These are phyloP conservation scores for Trichonephila inaurata DNA, from an alignment of 1,140 invertebrate genomes.

Conservation along the genomic window DNA sequence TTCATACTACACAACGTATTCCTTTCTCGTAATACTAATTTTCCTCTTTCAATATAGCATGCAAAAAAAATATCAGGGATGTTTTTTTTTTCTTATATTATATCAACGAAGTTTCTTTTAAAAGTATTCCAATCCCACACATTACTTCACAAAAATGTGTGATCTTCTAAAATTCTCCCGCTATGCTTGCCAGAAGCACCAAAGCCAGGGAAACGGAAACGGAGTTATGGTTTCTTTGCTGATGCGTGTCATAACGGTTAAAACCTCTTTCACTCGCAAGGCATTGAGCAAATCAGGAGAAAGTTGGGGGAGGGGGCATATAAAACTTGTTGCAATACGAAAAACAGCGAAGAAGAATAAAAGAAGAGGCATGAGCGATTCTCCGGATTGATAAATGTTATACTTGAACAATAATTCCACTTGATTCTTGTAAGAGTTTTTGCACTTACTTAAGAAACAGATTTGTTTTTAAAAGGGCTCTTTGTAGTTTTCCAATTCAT, in stretches of 20 bases:
- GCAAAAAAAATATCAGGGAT: too few species aligned
- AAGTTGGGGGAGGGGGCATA: neutral
- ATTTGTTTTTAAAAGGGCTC: neutral
- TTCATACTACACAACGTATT: too few species aligned
- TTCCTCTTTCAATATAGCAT: too few species aligned
- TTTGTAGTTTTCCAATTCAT: neutral
- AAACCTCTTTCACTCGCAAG: neutral
- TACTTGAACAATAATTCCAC: too few species aligned
- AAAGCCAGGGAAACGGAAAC: neutral
- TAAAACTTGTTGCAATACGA: neutral
- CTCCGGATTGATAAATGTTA: too few species aligned
- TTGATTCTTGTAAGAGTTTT: neutral
- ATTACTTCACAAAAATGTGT: neutral
- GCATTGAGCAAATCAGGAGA: neutral
- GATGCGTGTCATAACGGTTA: neutral
- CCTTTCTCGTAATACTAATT: too few species aligned
- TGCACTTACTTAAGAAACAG: neutral
- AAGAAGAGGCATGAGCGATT: neutral
- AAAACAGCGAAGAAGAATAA: neutral
- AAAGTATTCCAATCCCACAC: too few species aligned
- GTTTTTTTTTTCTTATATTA: accelerated
- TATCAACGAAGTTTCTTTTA: too few species aligned
- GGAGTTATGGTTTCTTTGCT: neutral
- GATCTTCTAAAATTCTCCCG: neutral
- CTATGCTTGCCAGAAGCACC: neutral